phyloP scores from a whole-genome alignment of 2,113 vertebrate genomes.

The Vireo altiloquus region DNA sequence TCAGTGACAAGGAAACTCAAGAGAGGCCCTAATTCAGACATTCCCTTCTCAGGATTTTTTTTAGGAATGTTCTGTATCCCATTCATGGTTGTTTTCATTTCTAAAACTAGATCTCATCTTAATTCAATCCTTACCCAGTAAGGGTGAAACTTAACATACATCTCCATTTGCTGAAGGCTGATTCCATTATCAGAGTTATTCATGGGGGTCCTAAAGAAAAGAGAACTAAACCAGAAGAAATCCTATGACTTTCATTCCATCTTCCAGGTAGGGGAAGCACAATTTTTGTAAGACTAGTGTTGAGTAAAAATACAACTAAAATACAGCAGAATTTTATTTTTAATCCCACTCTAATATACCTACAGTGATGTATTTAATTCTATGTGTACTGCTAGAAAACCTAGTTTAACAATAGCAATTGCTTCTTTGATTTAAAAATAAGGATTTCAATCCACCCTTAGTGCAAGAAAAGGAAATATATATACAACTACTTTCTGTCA shows the following conservation, averaged over 20 bases:
- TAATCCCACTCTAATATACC: not conserved
- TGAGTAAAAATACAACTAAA: not conserved
- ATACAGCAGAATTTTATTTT: not conserved
- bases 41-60: not conserved
- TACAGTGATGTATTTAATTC: not conserved
- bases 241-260: not conserved
- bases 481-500: not conserved
- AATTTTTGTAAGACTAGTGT: not conserved
- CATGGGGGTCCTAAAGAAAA: not conserved
- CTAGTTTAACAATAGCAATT: not conserved
- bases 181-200: not conserved
- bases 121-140: not conserved
- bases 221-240: not conserved
- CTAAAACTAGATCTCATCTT: not conserved
- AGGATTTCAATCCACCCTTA: not conserved
- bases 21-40: not conserved
- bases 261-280: not conserved
- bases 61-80: not conserved
- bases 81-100: not conserved
- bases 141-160: not conserved
- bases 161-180: not conserved
- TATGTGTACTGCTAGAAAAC: not conserved
- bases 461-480: not conserved
- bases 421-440: not conserved
- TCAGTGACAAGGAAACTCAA: not conserved